These are phyloP conservation scores for Heliothis virescens DNA, from an alignment of 1,140 invertebrate species.

Conservation along the genomic window DNA sequence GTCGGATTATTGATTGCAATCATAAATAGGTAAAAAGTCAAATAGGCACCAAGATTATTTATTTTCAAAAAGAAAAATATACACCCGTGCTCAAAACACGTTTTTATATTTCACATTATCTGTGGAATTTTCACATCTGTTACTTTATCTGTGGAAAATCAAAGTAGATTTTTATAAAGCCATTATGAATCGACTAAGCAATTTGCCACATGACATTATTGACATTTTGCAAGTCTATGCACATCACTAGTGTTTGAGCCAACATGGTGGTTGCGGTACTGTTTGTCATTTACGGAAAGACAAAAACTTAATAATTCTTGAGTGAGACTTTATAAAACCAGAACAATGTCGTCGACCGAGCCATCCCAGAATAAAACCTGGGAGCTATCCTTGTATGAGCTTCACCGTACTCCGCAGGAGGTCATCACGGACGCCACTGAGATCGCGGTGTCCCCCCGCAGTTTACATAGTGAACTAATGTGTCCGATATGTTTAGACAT, in stretches of 20 bases:
- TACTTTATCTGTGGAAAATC: too few relatives aligned
- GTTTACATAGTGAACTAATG: conserved; percentile 98
- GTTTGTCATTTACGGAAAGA: conserved; percentile 60
- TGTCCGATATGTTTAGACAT: conserved; percentile 99
- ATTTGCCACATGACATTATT: not conserved
- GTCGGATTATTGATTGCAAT: too few relatives aligned
- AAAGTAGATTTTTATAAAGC: too few relatives aligned
- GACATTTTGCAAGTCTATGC: not conserved
- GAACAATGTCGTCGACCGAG: conserved; percentile 80
- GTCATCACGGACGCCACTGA: conserved; percentile 98
- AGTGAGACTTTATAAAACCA: conserved; percentile 20
- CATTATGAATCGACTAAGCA: not conserved
- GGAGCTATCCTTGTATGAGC: conserved; percentile 98
- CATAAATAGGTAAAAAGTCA: too few relatives aligned
- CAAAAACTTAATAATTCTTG: conserved; percentile 41
- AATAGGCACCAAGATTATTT: too few relatives aligned
- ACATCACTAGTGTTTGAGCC: conserved; percentile 43
- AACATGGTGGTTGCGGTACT: conserved; percentile 71
- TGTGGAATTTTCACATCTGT: too few relatives aligned
- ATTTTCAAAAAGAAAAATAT: too few relatives aligned
- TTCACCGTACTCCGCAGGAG: conserved; percentile 96
- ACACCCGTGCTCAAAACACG: too few relatives aligned
- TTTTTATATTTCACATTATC: too few relatives aligned
- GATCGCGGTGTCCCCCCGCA: conserved; percentile 98
- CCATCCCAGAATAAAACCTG: conserved; percentile 95